Evolutionary conservation across 2,888 invertebrate species (phyloP), one percentile per base, ranked within the genome.

Genomic region (Lobophora halterata): DNA sequence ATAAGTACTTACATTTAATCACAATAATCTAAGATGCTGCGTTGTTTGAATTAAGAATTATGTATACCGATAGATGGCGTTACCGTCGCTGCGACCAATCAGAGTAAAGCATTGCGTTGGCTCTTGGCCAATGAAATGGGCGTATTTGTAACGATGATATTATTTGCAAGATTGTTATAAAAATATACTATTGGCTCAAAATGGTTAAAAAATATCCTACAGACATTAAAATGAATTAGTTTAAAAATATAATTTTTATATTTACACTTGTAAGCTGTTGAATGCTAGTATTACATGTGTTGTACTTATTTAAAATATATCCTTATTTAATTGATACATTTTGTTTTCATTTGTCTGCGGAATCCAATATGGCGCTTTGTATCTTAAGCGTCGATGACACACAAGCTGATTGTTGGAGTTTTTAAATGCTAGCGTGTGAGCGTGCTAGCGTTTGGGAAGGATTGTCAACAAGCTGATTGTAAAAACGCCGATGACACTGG

Each of bases 221-320:
- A 24, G 30, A 27, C n/a, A 14, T 18, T 33, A 42, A 35, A 31
- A 30, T 38, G 17, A 33, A 28, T 28, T 34, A 38, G 41, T 41
- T 29, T 25, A 29, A 29, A 35, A n/a, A 35, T 13, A 39, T 45
- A 33, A 29, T 54, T 70, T n/a, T 75, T 72, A 40, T 75, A 74
- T 42, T 30, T 36, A 46, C 46, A 78, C 74, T 64, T 67, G 58
- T 76, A 71, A 69, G 69, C 64, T 71, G 71, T 73, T 73, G 65
- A 74, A 65, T 61, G 73, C 69, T 68, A 41, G 38, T 38, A 30
- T 9, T 37, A 41, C 34, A 32, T 34, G 78, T 71, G 79, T 75
- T 81, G 72, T 78, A 79, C 80, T 74, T 52, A 52, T 50, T 38
- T 46, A 46, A 81, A 80, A 78, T 80, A 77, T 79, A 79, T 79